Conservation (phyloP, 2,113 vertebrate species). For the Mandrillus leucophaeus region DNA sequence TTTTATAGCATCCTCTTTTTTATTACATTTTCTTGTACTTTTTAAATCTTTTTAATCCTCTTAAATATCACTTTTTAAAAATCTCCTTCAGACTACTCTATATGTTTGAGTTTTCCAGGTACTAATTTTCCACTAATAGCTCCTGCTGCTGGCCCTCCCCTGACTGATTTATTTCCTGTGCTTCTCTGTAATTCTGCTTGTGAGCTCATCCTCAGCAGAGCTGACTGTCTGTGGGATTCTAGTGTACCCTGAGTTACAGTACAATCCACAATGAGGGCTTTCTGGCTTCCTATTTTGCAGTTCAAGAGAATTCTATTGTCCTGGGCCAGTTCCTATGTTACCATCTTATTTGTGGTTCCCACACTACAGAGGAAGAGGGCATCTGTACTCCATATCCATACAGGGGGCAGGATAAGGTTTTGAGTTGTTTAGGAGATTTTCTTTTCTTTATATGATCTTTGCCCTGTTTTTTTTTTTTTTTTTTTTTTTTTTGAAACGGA, state of each 20-base stretch:
- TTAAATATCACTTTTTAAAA: not conserved
- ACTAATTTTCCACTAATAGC: not conserved
- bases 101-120: not conserved
- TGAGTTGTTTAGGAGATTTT: not conserved
- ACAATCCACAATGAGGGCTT: rapidly evolving
- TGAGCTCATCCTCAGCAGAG: not conserved
- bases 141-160: not conserved
- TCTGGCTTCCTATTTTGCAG: not conserved
- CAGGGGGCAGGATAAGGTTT: not conserved
- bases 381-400: not conserved
- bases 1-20: not conserved
- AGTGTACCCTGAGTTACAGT: not conserved
- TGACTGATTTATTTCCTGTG: not conserved
- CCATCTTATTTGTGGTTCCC: not conserved
- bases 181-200: not conserved
- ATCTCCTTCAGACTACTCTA: not conserved
- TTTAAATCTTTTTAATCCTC: not conserved
- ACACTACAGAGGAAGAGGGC: not conserved
- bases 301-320: too few species aligned
- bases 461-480: too few species aligned
- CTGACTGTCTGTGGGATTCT: too few species aligned
- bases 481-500: too few species aligned
- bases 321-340: not conserved
- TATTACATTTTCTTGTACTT: not conserved
- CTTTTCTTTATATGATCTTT: not conserved